These are phyloP conservation scores for Leptodactylus fuscus DNA, from an alignment of 2,113 vertebrate genomes.

Conservation along the genomic window DNA sequence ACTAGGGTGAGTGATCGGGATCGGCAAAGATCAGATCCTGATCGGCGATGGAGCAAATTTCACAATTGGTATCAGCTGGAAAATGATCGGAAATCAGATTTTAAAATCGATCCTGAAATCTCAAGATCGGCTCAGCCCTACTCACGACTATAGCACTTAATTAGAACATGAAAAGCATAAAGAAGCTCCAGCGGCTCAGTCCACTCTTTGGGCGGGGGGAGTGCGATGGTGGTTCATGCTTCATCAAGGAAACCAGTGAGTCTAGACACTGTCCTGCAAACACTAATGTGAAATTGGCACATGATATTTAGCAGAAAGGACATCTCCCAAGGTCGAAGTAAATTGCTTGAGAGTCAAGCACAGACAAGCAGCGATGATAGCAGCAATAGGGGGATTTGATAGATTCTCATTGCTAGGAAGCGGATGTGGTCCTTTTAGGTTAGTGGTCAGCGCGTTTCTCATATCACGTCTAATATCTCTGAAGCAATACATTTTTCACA, in stretches of 20 bases:
- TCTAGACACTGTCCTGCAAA: conserved; percentile 26
- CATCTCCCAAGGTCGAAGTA: conserved; percentile 27
- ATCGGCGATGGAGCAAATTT: no score
- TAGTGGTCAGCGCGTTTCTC: neutral
- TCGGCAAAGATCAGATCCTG: no score
- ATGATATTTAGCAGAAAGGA: conserved; percentile 17
- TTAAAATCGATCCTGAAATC: no score
- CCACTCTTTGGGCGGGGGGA: no score
- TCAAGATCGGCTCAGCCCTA: no score
- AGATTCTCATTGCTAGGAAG: conserved; percentile 27
- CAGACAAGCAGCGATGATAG: conserved; percentile 39
- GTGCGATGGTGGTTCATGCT: no score
- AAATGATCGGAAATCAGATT: no score
- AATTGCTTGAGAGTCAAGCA: conserved; percentile 32
- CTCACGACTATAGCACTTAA: no score
- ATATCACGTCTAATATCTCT: conserved; percentile 32
- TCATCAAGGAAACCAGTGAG: neutral
- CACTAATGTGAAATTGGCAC: conserved; percentile 30
- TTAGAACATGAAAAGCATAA: no score
- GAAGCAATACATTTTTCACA: conserved; percentile 26
- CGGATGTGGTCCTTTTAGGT: conserved; percentile 11
- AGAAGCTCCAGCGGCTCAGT: no score
- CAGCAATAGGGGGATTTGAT: conserved; percentile 5
- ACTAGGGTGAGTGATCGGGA: no score
- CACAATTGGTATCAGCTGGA: no score